phyloP scores from a whole-genome alignment of 2,113 vertebrate genomes.

The Tapirus terrestris region DNA sequence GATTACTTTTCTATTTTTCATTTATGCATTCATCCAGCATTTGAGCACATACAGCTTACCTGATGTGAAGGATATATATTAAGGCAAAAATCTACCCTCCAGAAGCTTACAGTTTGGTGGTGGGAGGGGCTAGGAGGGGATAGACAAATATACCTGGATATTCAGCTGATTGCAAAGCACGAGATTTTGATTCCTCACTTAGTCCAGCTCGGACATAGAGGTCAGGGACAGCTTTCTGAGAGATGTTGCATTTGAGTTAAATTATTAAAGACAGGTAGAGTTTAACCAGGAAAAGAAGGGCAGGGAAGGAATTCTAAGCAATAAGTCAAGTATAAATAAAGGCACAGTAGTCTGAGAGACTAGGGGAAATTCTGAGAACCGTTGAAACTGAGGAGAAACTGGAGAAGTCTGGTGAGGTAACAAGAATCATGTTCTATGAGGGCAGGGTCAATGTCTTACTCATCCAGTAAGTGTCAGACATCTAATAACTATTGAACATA shows the following conservation, averaged over 20 bases:
- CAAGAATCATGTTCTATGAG: accelerated
- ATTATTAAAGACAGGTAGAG: neutral
- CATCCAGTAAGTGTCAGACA: accelerated
- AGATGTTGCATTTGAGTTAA: neutral
- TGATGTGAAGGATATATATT: neutral
- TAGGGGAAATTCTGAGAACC: neutral
- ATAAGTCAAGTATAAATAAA: neutral
- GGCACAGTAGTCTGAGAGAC: neutral
- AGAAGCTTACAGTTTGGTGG: neutral
- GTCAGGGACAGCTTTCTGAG: neutral
- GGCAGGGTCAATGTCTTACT: neutral
- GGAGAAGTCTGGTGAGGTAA: neutral
- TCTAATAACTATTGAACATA: neutral
- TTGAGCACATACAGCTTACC: neutral
- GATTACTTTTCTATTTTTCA: neutral
- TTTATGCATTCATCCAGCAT: neutral
- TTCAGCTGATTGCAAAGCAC: neutral
- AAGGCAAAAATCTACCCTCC: neutral
- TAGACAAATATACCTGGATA: accelerated
- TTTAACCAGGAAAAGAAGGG: neutral
- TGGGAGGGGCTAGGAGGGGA: neutral
- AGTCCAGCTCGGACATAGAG: neutral
- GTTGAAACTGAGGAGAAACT: neutral
- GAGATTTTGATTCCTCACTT: accelerated
- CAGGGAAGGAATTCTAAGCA: neutral